Evolutionary conservation across 2,888 invertebrate genomes (phyloP), one percentile per base, ranked within the genome.

Genomic region (Rhodophaea formosa): DNA sequence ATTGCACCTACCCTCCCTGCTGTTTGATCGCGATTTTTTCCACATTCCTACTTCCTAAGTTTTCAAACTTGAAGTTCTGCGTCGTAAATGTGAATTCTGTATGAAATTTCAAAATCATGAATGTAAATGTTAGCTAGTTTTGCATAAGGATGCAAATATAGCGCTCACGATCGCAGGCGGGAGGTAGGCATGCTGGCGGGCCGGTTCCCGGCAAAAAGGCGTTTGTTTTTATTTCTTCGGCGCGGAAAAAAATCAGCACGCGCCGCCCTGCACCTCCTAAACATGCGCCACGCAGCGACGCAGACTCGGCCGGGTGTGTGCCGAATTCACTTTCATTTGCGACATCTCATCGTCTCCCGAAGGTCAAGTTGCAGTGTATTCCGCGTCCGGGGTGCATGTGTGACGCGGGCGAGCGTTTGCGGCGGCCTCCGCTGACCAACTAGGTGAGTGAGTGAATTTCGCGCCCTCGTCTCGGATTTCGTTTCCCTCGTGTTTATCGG

Each of bases 241-340:
- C 84, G 86, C 86, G 88, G 83, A 84, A 90, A 91, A 84, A 87
- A 87, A 85, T 85, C 77, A 84, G 83, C 86, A 86, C 86, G 86
- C 86, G 84, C 91, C 90, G 89, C 88, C 88, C 88, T 91, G 89
- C 89, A 90, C 87, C 91, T 86, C 86, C 88, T 88, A 88, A 89
- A 89, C 91, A 91, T 91, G 91, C 91, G 91, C 91, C 88, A 89
- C 91, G 92, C 91, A 89, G 88, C 91, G 91, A 89, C 91, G 90
- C 90, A 84, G 86, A 85, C 80, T 82, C 85, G 84, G 77, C 80
- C 83, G 88, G 87, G 83, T 86, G 88, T 86, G 82, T 88, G 88
- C 87, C 82, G 82, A 81, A 88, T 91, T 92, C 92, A 91, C 91
- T 92, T 91, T 92, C 91, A 88, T 90, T 91, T 88, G 91, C 85